A percentile compares a stretch with the other conserved stretches of the same genome.
These are phyloP conservation scores for Brachionus manjavacas DNA, from an alignment of 1,140 invertebrate species.

Conservation along the genomic window DNA sequence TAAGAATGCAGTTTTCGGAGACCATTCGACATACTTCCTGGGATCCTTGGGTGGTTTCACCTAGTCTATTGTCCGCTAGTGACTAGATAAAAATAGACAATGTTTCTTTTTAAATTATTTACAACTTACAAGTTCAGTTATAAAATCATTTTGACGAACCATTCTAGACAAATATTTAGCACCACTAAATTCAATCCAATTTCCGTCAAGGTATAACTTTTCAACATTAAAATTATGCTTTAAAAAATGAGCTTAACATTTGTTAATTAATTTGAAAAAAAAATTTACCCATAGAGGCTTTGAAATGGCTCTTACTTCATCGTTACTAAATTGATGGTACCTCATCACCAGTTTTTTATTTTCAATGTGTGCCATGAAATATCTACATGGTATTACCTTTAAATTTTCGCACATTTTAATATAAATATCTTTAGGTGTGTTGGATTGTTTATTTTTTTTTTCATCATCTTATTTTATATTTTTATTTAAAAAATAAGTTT, in stretches of 20 bases:
- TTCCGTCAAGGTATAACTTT: conserved; percentile 44
- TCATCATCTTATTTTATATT: background rate
- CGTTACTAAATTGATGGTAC: conserved; percentile 52
- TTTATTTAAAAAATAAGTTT: background rate
- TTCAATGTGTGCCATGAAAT: conserved; percentile 53
- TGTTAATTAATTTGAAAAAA: background rate
- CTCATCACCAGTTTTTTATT: conserved; percentile 51
- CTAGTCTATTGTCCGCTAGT: conserved; percentile 50
- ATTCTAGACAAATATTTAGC: conserved; percentile 44
- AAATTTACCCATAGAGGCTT: conserved; percentile 51
- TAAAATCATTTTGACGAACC: conserved; percentile 45
- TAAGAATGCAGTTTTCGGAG: conserved; percentile 43
- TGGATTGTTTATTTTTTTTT: conserved; percentile 44
- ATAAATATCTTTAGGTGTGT: conserved; percentile 43
- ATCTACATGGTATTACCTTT: conserved; percentile 52
- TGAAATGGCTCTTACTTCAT: conserved; percentile 52
- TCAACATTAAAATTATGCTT: conserved; percentile 44
- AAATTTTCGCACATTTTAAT: conserved; percentile 50
- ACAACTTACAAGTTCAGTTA: conserved; percentile 44
- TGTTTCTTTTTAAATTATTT: conserved; percentile 44
- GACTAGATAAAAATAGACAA: conserved; percentile 45
- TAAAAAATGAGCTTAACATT: background rate
- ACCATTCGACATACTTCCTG: conserved; percentile 21
- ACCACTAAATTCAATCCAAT: conserved; percentile 45
- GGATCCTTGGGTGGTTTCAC: conserved; percentile 46